Evolutionary conservation across 2,888 invertebrate species (phyloP).

Genomic region (Tricholauxania praeusta): DNA sequence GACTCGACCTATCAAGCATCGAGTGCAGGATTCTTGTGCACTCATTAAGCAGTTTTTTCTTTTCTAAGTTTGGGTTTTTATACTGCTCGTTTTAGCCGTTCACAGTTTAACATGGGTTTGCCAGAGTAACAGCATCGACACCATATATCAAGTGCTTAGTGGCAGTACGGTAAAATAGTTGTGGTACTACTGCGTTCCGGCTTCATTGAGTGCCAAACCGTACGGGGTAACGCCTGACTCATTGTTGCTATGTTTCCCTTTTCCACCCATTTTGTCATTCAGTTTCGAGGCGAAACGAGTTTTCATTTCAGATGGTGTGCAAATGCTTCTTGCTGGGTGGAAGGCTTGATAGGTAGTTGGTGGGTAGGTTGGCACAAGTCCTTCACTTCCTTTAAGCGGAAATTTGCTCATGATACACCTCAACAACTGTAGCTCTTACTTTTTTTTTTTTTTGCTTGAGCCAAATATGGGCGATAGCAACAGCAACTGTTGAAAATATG

Average conservation of each 20-base stretch:
- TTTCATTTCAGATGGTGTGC: neutral
- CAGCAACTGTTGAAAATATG: slow-evolving; percentile 48
- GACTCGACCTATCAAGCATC: neutral
- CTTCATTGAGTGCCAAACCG: slow-evolving; percentile 44
- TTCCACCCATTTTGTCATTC: no score
- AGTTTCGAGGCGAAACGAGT: neutral
- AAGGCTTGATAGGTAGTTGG: no score
- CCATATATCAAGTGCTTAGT: no score
- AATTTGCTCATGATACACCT: slow-evolving; percentile 35
- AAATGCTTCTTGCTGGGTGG: no score
- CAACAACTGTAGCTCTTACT: slow-evolving; percentile 4
- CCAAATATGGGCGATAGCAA: slow-evolving; percentile 34
- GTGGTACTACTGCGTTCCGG: slow-evolving; percentile 50
- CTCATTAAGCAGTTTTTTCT: slow-evolving; percentile 36
- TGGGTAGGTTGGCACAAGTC: neutral
- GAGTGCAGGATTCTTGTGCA: slow-evolving; percentile 28
- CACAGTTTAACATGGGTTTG: slow-evolving; percentile 6
- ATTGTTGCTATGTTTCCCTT: neutral
- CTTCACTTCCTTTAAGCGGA: slow-evolving; percentile 36
- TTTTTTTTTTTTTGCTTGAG: slow-evolving; percentile 1
- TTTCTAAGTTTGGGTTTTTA: neutral
- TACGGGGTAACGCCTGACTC: slow-evolving; percentile 22
- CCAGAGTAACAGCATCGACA: neutral
- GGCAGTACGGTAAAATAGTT: neutral
- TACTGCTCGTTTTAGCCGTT: neutral